phyloP scores from a whole-genome alignment of 2,888 invertebrate genomes.

The Macrophya annulata region DNA sequence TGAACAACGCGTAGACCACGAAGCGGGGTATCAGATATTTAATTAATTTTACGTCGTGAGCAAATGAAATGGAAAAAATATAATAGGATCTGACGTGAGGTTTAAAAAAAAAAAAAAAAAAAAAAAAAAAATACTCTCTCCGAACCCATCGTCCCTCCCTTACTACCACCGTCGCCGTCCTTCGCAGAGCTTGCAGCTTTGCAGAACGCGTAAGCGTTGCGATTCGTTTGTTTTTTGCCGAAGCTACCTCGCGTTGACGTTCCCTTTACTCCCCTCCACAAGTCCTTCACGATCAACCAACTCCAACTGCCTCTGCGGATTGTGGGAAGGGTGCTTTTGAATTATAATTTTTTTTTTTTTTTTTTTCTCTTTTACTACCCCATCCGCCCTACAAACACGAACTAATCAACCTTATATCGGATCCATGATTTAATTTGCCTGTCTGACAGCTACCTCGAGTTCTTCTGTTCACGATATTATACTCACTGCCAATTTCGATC shows the following conservation, averaged over 20 bases:
- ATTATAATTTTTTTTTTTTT: slow-evolving; percentile 32
- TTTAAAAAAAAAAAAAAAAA: slow-evolving; percentile 60
- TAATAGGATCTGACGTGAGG: slow-evolving; percentile 69
- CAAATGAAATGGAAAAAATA: slow-evolving; percentile 73
- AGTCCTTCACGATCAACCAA: slow-evolving; percentile 37
- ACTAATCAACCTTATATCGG: slow-evolving; percentile 54
- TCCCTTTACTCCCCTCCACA: slow-evolving; percentile 20
- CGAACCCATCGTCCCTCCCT: slow-evolving; percentile 1
- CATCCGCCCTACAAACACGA: slow-evolving; percentile 33
- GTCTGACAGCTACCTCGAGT: slow-evolving; percentile 45
- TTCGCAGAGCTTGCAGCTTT: slow-evolving; percentile 46
- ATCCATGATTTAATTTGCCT: slow-evolving; percentile 56
- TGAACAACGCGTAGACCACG: slow-evolving; percentile 27
- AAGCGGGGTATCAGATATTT: slow-evolving; percentile 71
- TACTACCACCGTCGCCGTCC: slow-evolving; percentile 11
- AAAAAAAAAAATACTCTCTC: slow-evolving; percentile 41
- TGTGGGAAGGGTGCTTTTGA: slow-evolving; percentile 44
- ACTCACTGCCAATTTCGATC: background rate
- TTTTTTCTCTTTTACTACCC: background rate
- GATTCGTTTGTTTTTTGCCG: slow-evolving; percentile 38
- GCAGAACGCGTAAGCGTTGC: slow-evolving; percentile 52
- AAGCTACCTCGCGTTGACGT: slow-evolving; percentile 39
- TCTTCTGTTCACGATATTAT: background rate
- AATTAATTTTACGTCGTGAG: slow-evolving; percentile 74
- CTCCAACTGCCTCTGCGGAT: background rate